Percentiles rank a stretch among this genome's conserved stretches.
These are phyloP conservation scores for Cydia splendana DNA, from an alignment of 1,140 invertebrate genomes.

Conservation along the genomic window DNA sequence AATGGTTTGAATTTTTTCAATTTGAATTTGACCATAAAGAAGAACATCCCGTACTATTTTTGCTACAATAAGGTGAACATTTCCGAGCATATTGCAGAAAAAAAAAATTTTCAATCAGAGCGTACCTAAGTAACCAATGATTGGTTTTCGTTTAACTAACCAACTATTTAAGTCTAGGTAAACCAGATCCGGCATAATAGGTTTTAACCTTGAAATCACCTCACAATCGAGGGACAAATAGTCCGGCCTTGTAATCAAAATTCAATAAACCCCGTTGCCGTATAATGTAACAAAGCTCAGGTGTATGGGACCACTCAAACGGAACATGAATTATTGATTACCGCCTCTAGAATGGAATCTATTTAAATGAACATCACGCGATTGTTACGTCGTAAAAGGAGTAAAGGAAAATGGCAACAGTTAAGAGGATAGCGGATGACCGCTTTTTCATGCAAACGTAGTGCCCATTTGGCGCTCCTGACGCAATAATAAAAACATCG, in stretches of 20 bases:
- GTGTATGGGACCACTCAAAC: neutral
- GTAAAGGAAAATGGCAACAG: neutral
- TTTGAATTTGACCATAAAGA: no score
- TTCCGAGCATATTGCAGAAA: no score
- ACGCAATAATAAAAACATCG: no score
- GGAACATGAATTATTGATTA: constrained; percentile 16
- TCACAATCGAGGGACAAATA: neutral
- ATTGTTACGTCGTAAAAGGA: neutral
- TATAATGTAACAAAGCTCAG: constrained; percentile 39
- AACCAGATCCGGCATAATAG: neutral
- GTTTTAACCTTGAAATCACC: constrained; percentile 8
- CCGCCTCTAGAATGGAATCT: neutral
- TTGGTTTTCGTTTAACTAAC: neutral
- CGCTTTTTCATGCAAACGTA: no score
- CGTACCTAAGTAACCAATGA: no score
- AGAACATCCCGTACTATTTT: no score
- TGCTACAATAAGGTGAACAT: no score
- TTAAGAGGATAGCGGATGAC: no score
- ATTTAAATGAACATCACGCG: constrained; percentile 24
- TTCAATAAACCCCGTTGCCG: constrained; percentile 80
- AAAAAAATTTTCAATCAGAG: no score
- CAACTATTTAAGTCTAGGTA: neutral
- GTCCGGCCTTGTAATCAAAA: constrained; percentile 14
- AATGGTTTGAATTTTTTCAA: no score
- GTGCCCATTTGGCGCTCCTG: no score